Base-by-base conservation (phyloP, 2,797 vertebrate genomes). In the Muscicapa striata region DNA sequence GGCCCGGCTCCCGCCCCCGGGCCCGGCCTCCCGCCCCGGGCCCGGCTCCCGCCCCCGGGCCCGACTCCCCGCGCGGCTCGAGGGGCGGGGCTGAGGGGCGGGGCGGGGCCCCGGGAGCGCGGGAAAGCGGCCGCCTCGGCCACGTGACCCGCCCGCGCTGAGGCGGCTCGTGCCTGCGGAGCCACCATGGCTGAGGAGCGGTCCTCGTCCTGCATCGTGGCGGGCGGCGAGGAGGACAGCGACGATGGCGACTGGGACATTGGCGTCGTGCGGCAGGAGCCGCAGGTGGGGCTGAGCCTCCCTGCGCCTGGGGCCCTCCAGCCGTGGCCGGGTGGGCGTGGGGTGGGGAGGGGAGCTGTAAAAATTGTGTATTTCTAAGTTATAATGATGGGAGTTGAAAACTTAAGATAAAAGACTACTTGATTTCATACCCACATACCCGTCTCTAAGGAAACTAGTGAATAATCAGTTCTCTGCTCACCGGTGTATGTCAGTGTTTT, bases 141-240 rank as follows among this genome's bases (percentile, higher is more conserved):
- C 69, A 4, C 79, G 69, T 84, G 84, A 40, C 7, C 1, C 3
- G 22, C 1, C 3, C 8, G 17, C 10, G 17, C 10, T 9, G 36
- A 18, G 59, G 76, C 23, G 16, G 48, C 3, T 57, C 6, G 67
- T 5, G 76, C 8, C 20, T 2, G 10, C 2, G 2, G 2, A 4
- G 6, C 1, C 0, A 68, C 3, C 6, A 87, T 95, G 94, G 34
- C 52, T 0, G 11, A 1, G 0, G 2, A 0, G 23, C 0, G 1
- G 4, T 38, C 41, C 10, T 29, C 40, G 0, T 10, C 3, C 8
- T 30, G 49, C 5, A n/a, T 67, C 2, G 51, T 88, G 77, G 92
- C 87, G 16, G 93, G 64, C 2, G 90, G 94, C 4, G 84, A 89
- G 4, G 94, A 94, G 40, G 84, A 93, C 2, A 89, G 70, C 66